phyloP scores from a whole-genome alignment of 2,888 invertebrate species.

The Tridacna gigas region DNA sequence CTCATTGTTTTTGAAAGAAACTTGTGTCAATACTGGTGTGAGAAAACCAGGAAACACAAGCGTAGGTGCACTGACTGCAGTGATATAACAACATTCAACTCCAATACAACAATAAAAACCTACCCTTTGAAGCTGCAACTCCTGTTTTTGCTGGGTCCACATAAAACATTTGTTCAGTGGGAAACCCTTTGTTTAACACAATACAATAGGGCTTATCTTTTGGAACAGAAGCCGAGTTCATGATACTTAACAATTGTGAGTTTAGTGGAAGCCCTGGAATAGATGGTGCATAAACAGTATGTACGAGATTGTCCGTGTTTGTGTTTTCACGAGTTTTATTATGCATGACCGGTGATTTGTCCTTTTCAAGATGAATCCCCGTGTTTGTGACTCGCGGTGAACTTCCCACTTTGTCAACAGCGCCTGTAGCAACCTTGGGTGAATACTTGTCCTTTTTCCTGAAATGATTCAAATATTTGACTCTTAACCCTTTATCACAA shows the following conservation, averaged over 20 bases:
- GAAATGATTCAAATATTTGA: too few species aligned
- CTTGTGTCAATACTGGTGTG: too few species aligned
- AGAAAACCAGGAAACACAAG: too few species aligned
- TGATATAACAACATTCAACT: too few species aligned
- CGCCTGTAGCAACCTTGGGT: too few species aligned
- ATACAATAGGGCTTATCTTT: conserved; percentile 66
- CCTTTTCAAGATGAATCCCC: neutral
- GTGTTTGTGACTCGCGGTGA: conserved; percentile 3
- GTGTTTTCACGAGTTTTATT: neutral
- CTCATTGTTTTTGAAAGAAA: too few species aligned
- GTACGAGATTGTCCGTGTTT: neutral
- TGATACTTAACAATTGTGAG: conserved; percentile 7
- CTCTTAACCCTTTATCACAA: too few species aligned
- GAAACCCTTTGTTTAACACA: conserved; percentile 57
- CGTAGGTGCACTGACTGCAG: too few species aligned
- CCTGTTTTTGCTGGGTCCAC: conserved; percentile 52
- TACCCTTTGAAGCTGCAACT: too few species aligned
- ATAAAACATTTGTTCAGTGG: conserved; percentile 62
- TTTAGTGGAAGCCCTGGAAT: conserved; percentile 8
- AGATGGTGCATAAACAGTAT: neutral
- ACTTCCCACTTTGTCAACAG: neutral
- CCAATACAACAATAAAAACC: too few species aligned
- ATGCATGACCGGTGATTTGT: neutral
- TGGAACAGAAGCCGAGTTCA: conserved; percentile 31
- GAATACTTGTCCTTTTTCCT: too few species aligned